Conservation (phyloP, 2,113 vertebrate genomes). For the Scomber japonicus region DNA sequence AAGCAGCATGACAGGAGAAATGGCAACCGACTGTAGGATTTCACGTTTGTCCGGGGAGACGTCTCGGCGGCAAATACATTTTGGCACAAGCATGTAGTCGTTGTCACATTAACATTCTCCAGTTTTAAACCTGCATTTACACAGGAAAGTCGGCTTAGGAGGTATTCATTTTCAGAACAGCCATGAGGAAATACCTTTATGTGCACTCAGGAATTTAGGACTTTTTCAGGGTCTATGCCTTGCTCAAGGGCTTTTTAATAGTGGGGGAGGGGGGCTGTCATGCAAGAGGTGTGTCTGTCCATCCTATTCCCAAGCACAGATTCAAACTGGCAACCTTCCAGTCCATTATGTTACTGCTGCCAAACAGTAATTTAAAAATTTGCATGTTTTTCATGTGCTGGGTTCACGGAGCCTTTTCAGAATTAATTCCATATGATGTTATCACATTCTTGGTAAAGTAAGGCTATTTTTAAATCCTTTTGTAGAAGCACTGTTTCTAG, state of each 20-base stretch:
- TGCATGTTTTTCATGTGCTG: slow-evolving; percentile 32
- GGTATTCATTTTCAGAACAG: slow-evolving; percentile 12
- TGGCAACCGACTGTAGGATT: slow-evolving; percentile 68
- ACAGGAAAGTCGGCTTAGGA: slow-evolving; percentile 14
- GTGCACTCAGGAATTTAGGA: slow-evolving; percentile 12
- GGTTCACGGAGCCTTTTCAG: slow-evolving; percentile 2
- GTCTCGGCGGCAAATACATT: slow-evolving; percentile 56
- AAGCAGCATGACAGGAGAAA: slow-evolving; percentile 69
- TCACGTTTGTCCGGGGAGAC: slow-evolving; percentile 69
- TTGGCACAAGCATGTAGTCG: slow-evolving; percentile 65
- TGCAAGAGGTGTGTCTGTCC: not conserved
- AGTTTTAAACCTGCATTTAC: slow-evolving; percentile 20
- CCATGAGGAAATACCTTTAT: slow-evolving; percentile 24
- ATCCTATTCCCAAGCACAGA: slow-evolving; percentile 7
- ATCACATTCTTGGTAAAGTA: not conserved
- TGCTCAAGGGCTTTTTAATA: slow-evolving; percentile 33
- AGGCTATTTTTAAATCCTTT: not conserved
- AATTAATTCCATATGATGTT: slow-evolving; percentile 36
- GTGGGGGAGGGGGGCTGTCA: slow-evolving; percentile 14
- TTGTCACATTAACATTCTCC: slow-evolving; percentile 59
- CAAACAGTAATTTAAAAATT: slow-evolving; percentile 45
- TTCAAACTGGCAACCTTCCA: slow-evolving; percentile 54
- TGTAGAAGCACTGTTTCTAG: not conserved
- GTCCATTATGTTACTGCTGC: slow-evolving; percentile 30
- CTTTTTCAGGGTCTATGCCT: not conserved